Percentiles rank a stretch among this genome's conserved stretches.
Conservation (phyloP, 1,140 invertebrate genomes). For the Lepeophtheirus salmonis region DNA sequence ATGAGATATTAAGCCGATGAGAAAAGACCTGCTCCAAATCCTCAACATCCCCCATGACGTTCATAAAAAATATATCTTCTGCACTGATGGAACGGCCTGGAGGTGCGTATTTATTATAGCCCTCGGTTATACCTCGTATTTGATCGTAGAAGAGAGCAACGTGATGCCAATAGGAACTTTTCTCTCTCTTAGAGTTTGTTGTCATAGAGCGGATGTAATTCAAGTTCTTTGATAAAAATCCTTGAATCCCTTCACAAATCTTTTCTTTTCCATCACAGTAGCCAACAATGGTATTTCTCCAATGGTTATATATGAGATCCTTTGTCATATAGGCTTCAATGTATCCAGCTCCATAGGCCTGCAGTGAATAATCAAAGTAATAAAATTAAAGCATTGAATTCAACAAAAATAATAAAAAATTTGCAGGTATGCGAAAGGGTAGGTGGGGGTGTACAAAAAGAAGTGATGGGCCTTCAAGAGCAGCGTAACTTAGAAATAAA, state of each 20-base stretch:
- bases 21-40: conserved; percentile 39
- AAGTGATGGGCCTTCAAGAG: too few species aligned
- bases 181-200: conserved; percentile 31
- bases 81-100: conserved; percentile 21
- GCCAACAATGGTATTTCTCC: conserved; percentile 48
- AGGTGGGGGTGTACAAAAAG: too few species aligned
- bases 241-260: conserved; percentile 45
- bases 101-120: conserved; percentile 26
- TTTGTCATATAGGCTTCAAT: conserved; percentile 61
- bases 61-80: conserved; percentile 29
- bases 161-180: conserved; percentile 37
- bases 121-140: conserved; percentile 32
- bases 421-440: too few species aligned
- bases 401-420: too few species aligned
- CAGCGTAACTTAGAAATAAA: too few species aligned
- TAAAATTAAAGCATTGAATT: too few species aligned
- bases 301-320: conserved; percentile 58
- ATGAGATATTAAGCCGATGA: conserved; percentile 22
- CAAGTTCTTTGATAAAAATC: conserved; percentile 42
- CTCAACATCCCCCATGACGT: conserved; percentile 52
- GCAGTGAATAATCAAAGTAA: too few species aligned
- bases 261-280: conserved; percentile 43
- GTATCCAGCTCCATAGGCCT: conserved; percentile 73
- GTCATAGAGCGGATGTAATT: conserved; percentile 40
- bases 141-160: conserved; percentile 32